These are phyloP conservation scores for Cydia splendana DNA, from an alignment of 1,140 invertebrate species.

Conservation along the genomic window DNA sequence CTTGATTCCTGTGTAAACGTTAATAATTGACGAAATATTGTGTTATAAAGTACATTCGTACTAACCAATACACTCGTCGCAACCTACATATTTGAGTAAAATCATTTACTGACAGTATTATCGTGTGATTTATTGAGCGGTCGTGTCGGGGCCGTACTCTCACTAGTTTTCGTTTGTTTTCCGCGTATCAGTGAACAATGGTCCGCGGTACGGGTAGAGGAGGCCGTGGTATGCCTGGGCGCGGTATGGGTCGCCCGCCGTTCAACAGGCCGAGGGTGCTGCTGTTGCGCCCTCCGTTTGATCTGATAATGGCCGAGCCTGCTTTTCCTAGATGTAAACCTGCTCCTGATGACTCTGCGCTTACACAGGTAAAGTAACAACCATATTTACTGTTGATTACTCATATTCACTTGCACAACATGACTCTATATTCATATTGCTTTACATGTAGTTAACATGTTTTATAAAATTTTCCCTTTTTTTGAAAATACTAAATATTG, in stretches of 20 bases:
- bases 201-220: constrained; percentile 80
- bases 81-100: background rate
- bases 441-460: too few species aligned
- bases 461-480: too few species aligned
- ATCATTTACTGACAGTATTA: constrained; percentile 18
- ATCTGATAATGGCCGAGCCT: constrained; percentile 92
- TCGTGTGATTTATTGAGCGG: constrained; percentile 1
- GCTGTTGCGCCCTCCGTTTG: constrained; percentile 93
- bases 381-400: background rate
- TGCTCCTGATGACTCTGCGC: constrained; percentile 90
- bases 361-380: constrained; percentile 85
- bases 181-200: constrained; percentile 46
- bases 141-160: background rate
- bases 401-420: background rate
- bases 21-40: background rate
- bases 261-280: constrained; percentile 85
- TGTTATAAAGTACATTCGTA: constrained; percentile 4
- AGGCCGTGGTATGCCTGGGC: constrained; percentile 79
- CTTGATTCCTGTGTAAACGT: background rate
- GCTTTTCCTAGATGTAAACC: constrained; percentile 93
- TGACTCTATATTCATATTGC: too few species aligned
- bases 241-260: constrained; percentile 83
- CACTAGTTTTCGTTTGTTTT: constrained; percentile 13
- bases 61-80: background rate
- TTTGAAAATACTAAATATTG: too few species aligned